Evolutionary conservation across 2,797 vertebrate genomes (phyloP).

Genomic region (Craterocephalus amniculus): DNA sequence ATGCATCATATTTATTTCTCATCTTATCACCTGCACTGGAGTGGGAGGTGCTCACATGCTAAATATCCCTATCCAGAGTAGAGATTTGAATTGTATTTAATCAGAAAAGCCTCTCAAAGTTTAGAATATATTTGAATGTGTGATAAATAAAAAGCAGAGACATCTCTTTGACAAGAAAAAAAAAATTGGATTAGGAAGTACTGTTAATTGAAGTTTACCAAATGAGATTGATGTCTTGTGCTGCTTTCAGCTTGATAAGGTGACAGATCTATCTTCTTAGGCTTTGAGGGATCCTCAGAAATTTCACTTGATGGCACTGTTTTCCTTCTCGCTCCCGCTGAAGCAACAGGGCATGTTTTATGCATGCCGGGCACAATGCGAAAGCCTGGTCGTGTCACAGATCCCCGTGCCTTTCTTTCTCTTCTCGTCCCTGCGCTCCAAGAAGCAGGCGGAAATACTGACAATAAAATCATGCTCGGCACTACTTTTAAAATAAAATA

Average conservation of each 20-base stretch:
- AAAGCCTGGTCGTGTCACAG: conserved; percentile 67
- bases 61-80: conserved; percentile 27
- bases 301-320: conserved; percentile 99
- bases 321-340: conserved; percentile 90
- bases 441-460: conserved; percentile 43
- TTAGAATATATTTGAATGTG: conserved; percentile 13
- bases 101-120: conserved; percentile 5
- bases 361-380: conserved; percentile 77
- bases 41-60: conserved; percentile 28
- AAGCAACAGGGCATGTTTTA: conserved; percentile 84
- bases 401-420: conserved; percentile 48
- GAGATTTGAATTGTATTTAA: conserved; percentile 22
- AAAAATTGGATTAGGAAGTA: conserved; percentile 4
- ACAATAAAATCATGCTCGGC: conserved; percentile 53
- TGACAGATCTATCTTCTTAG: conserved; percentile 55
- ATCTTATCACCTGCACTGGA: conserved; percentile 48
- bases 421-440: conserved; percentile 63
- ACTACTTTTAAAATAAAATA: conserved; percentile 29
- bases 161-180: background rate
- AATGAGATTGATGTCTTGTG: conserved; percentile 4
- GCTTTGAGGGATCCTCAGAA: conserved; percentile 91
- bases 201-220: conserved; percentile 10
- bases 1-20: conserved; percentile 54
- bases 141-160: background rate
- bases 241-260: conserved; percentile 34